phyloP scores from a whole-genome alignment of 2,797 vertebrate genomes.

The Bryconaethiops microstoma region DNA sequence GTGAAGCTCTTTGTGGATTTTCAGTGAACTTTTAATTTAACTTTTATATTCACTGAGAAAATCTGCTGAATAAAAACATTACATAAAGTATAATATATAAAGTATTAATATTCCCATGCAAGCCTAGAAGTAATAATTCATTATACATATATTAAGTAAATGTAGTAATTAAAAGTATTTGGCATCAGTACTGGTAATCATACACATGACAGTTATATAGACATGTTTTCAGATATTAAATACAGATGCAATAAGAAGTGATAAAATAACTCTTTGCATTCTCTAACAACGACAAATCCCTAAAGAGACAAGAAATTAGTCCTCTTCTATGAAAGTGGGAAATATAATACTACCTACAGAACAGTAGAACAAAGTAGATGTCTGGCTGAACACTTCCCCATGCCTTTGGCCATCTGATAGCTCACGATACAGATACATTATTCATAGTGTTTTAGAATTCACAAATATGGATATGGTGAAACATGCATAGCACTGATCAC shows the following conservation, averaged over 20 bases:
- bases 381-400: neutral
- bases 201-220: neutral
- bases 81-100: too few relatives aligned
- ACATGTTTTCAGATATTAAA: neutral
- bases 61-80: neutral
- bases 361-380: too few relatives aligned
- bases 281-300: neutral
- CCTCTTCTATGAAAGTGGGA: neutral
- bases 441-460: neutral
- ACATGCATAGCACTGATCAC: neutral
- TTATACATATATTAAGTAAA: too few relatives aligned
- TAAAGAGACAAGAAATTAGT: neutral
- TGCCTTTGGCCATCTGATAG: too few relatives aligned
- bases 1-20: neutral
- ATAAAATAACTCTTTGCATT: neutral
- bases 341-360: too few relatives aligned
- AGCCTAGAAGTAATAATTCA: too few relatives aligned
- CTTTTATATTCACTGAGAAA: neutral
- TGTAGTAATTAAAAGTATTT: neutral
- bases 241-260: neutral
- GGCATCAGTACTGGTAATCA: neutral
- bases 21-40: too few relatives aligned
- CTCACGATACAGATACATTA: neutral
- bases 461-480: neutral
- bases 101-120: too few relatives aligned